These are phyloP conservation scores for Archips crataeganus DNA, from an alignment of 2,888 invertebrate species.

Conservation along the genomic window DNA sequence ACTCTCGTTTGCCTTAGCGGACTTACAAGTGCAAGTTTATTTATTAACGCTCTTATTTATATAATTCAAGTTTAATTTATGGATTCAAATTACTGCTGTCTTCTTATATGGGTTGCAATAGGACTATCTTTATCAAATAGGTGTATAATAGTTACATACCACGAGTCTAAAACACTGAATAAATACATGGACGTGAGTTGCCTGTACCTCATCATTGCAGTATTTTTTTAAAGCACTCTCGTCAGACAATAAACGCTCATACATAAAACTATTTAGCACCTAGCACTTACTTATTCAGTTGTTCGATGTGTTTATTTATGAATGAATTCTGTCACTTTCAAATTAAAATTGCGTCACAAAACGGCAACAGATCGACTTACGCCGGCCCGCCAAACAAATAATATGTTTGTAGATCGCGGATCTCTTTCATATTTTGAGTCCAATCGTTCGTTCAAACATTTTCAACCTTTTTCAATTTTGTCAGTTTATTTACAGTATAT, in stretches of 20 bases:
- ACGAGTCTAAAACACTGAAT: too few relatives aligned
- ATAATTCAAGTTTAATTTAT: not conserved
- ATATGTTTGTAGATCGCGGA: slow-evolving; percentile 20
- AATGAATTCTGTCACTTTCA: slow-evolving; percentile 3
- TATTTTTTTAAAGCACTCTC: too few relatives aligned
- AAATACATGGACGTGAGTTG: too few relatives aligned
- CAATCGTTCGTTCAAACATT: slow-evolving; percentile 36
- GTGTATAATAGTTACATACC: too few relatives aligned
- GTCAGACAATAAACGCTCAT: too few relatives aligned
- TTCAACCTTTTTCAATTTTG: slow-evolving; percentile 25
- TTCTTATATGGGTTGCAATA: not conserved
- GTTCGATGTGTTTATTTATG: not conserved
- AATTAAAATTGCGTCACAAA: slow-evolving; percentile 3
- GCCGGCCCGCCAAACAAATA: slow-evolving; percentile 19
- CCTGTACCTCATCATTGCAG: too few relatives aligned
- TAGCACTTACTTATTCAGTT: not conserved
- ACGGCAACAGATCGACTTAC: slow-evolving; percentile 9
- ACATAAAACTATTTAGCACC: not conserved
- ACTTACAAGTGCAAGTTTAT: not conserved
- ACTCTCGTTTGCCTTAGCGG: not conserved
- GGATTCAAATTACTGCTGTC: not conserved
- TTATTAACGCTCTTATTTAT: not conserved
- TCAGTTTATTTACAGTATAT: slow-evolving; percentile 15
- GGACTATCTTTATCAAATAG: not conserved
- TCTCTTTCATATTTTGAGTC: slow-evolving; percentile 25